Percentiles rank a stretch among this genome's conserved stretches.
phyloP scores from a whole-genome alignment of 1,140 invertebrate genomes.

The Monochamus saltuarius region DNA sequence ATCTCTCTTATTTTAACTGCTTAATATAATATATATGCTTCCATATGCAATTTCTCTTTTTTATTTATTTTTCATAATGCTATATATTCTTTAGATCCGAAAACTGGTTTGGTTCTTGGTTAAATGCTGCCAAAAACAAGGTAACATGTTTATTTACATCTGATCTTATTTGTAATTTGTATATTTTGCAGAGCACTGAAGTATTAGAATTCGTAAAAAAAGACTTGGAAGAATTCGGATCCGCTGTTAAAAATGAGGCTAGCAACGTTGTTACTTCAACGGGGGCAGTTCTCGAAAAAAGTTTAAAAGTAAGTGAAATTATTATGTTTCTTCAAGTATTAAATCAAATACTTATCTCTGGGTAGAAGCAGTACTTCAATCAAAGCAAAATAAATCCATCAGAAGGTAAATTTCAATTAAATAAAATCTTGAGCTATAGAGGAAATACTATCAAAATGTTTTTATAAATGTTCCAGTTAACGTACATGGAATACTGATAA shows the following conservation, averaged over 20 bases:
- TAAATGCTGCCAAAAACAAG: constrained; percentile 50
- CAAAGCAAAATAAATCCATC: too few species aligned
- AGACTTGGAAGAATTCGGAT: constrained; percentile 72
- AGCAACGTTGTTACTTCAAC: constrained; percentile 63
- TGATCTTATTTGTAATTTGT: constrained; percentile 2
- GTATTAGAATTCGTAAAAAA: constrained; percentile 75
- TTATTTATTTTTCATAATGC: neutral
- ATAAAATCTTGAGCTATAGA: too few species aligned
- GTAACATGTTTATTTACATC: constrained; percentile 29
- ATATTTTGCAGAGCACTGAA: constrained; percentile 61
- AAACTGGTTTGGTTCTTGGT: constrained; percentile 49
- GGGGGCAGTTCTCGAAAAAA: constrained; percentile 65
- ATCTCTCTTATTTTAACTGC: neutral
- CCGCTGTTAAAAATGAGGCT: constrained; percentile 69
- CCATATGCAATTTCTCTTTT: neutral
- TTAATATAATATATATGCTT: neutral
- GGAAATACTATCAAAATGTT: too few species aligned
- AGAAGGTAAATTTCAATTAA: too few species aligned
- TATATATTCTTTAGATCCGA: constrained; percentile 10
- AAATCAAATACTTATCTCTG: neutral
- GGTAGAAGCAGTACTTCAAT: too few species aligned
- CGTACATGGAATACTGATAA: too few species aligned
- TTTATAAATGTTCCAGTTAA: too few species aligned
- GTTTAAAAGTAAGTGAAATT: constrained; percentile 59
- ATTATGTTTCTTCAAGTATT: neutral